Conservation (phyloP, 35 echinoderm and acorn worm species). For the Nesometra sesokonis region DNA sequence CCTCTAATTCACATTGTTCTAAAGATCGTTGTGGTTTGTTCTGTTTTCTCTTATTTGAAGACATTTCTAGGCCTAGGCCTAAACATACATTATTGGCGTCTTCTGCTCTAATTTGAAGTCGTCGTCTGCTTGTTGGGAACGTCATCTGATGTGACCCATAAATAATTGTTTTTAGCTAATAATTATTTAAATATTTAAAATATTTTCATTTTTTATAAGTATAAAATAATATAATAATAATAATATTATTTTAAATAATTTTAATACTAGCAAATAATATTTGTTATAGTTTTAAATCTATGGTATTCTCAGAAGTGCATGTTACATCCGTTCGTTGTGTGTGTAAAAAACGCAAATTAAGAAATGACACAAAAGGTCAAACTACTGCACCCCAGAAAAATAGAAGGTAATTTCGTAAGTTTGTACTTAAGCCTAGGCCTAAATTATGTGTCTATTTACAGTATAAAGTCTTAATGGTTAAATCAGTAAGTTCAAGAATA, state of each 20-base stretch:
- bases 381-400: not conserved
- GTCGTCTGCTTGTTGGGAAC: not conserved
- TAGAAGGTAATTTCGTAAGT: too few relatives aligned
- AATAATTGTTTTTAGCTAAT: not conserved
- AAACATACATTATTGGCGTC: not conserved
- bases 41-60: not conserved
- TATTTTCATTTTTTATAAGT: too few relatives aligned
- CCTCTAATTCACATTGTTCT: not conserved
- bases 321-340: too few relatives aligned
- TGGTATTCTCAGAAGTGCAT: too few relatives aligned
- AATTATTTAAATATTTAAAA: too few relatives aligned
- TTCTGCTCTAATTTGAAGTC: not conserved
- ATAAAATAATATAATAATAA: too few relatives aligned
- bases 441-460: too few relatives aligned
- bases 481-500: too few relatives aligned
- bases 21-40: not conserved
- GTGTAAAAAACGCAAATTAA: too few relatives aligned
- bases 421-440: too few relatives aligned
- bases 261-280: not conserved
- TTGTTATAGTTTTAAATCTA: not conserved
- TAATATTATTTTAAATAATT: too few relatives aligned
- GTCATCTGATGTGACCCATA: not conserved
- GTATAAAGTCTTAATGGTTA: too few relatives aligned
- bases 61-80: not conserved
- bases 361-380: not conserved